These are phyloP conservation scores for Netelia virgata DNA, from an alignment of 2,888 invertebrate species.

Conservation along the genomic window DNA sequence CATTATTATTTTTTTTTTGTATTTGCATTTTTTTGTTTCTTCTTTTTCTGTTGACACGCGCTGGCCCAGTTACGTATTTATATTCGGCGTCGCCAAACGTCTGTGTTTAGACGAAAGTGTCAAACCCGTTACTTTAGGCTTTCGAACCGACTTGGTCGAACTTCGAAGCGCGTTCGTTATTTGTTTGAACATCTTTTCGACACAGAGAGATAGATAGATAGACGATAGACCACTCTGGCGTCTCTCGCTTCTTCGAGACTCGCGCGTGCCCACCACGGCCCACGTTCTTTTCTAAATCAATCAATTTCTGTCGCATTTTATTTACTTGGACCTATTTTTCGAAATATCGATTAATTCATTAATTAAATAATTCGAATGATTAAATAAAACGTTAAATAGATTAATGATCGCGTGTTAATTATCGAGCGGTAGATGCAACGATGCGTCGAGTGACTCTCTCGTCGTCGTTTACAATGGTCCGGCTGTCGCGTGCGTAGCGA, in stretches of 20 bases:
- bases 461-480: slow-evolving; percentile 59
- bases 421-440: slow-evolving; percentile 51
- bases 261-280: too few species aligned
- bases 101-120: slow-evolving; percentile 37
- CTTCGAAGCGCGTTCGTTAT: too few species aligned
- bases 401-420: slow-evolving; percentile 41
- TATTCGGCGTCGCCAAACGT: not conserved
- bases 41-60: slow-evolving; percentile 13
- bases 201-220: not conserved
- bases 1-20: not conserved
- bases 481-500: slow-evolving; percentile 61
- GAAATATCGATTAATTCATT: too few species aligned
- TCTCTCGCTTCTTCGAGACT: too few species aligned
- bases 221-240: too few species aligned
- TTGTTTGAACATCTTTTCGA: too few species aligned
- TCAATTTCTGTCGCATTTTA: too few species aligned
- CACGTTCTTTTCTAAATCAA: too few species aligned
- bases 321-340: too few species aligned
- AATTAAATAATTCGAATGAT: not conserved
- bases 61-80: slow-evolving; percentile 20
- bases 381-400: not conserved
- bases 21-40: not conserved
- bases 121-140: not conserved
- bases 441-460: slow-evolving; percentile 49
- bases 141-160: too few species aligned